Percentiles rank a stretch among this genome's conserved stretches.
These are phyloP conservation scores for Acronicta aceris DNA, from an alignment of 2,888 invertebrate genomes.

Conservation along the genomic window DNA sequence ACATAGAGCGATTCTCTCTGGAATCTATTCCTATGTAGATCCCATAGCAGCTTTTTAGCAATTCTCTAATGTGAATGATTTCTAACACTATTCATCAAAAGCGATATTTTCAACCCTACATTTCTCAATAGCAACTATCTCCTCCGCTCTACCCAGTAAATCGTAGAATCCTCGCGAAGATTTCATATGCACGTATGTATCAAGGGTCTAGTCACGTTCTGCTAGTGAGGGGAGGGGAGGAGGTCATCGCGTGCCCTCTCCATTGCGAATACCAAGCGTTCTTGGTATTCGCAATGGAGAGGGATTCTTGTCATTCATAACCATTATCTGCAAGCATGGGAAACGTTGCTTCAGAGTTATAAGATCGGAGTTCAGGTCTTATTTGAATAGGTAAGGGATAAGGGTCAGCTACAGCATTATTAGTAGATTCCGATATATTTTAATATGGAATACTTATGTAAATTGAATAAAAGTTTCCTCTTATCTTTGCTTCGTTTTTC, in stretches of 20 bases:
- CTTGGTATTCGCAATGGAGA: too few relatives aligned
- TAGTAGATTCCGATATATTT: too few relatives aligned
- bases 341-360: constrained; percentile 23
- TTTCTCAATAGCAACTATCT: not conserved
- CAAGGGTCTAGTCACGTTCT: constrained; percentile 43
- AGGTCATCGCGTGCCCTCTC: constrained; percentile 32
- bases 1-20: too few relatives aligned
- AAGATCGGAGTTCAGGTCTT: constrained; percentile 14
- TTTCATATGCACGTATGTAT: constrained; percentile 21
- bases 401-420: too few relatives aligned
- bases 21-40: too few relatives aligned
- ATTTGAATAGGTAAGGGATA: not conserved
- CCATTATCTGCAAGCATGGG: constrained; percentile 44
- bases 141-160: not conserved
- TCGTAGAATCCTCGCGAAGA: constrained; percentile 11
- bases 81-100: too few relatives aligned
- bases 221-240: not conserved
- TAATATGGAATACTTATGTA: too few relatives aligned
- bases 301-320: constrained; percentile 58
- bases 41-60: too few relatives aligned
- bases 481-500: too few relatives aligned
- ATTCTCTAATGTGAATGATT: too few relatives aligned
- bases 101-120: too few relatives aligned
- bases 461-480: too few relatives aligned
- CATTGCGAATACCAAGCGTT: constrained; percentile 39